phyloP scores from a whole-genome alignment of 2,113 vertebrate species.

The Corythaixoides concolor region DNA sequence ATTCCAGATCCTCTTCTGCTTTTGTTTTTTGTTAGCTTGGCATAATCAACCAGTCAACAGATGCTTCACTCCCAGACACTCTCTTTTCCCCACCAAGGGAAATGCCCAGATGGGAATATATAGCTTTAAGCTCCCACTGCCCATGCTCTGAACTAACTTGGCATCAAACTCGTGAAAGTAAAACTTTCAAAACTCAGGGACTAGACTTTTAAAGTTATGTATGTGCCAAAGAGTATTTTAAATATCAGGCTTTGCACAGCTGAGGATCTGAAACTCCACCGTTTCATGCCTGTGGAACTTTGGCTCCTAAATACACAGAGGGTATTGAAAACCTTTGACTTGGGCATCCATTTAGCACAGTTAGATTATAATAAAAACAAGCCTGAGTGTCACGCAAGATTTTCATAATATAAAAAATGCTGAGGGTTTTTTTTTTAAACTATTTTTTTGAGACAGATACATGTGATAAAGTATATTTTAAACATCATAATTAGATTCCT shows the following conservation, averaged over 20 bases:
- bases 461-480: background rate
- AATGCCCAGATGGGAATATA: background rate
- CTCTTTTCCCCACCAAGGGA: background rate
- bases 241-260: background rate
- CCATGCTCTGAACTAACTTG: background rate
- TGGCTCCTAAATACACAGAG: background rate
- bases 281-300: background rate
- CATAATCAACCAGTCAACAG: background rate
- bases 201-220: background rate
- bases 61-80: background rate
- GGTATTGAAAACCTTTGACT: background rate
- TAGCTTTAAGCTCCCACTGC: background rate
- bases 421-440: background rate
- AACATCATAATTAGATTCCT: background rate
- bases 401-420: background rate
- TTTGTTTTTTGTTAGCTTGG: background rate
- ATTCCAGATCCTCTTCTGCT: background rate
- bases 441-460: background rate
- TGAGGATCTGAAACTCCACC: background rate
- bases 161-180: background rate
- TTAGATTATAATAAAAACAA: background rate
- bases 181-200: background rate
- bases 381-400: background rate
- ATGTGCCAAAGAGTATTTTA: background rate
- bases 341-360: background rate